phyloP scores from a whole-genome alignment of 1,140 invertebrate genomes.

The Dufourea novaeangliae region DNA sequence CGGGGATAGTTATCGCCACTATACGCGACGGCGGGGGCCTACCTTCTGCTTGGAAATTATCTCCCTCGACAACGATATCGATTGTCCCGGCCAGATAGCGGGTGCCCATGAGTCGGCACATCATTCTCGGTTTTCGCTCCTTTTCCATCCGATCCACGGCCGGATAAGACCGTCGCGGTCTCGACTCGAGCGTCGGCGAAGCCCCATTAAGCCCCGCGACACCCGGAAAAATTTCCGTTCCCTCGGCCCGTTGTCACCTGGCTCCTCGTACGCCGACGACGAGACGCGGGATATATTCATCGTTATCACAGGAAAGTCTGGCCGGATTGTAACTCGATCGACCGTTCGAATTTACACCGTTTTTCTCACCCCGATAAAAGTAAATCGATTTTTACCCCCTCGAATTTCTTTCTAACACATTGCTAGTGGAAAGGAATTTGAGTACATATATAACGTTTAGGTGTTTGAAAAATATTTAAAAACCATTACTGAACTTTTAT shows the following conservation, averaged over 20 bases:
- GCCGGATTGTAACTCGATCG: not conserved
- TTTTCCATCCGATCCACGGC: conserved; percentile 57
- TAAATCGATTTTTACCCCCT: no score
- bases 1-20: conserved; percentile 59
- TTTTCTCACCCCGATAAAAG: not conserved
- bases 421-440: no score
- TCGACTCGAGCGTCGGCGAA: conserved; percentile 36
- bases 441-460: no score
- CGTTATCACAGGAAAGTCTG: not conserved
- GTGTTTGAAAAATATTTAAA: no score
- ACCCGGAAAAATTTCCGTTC: conserved; percentile 20
- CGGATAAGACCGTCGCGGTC: conserved; percentile 50
- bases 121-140: conserved; percentile 61
- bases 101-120: conserved; percentile 65
- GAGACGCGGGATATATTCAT: not conserved
- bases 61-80: conserved; percentile 66
- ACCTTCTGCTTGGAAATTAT: conserved; percentile 63
- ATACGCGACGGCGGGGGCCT: conserved; percentile 47
- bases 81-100: conserved; percentile 64
- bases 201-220: conserved; percentile 49
- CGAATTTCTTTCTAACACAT: no score
- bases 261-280: not conserved
- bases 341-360: not conserved
- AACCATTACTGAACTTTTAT: no score
- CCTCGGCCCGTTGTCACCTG: not conserved